Base-by-base conservation (phyloP, 1,140 invertebrate species). In the Euura lappo region DNA sequence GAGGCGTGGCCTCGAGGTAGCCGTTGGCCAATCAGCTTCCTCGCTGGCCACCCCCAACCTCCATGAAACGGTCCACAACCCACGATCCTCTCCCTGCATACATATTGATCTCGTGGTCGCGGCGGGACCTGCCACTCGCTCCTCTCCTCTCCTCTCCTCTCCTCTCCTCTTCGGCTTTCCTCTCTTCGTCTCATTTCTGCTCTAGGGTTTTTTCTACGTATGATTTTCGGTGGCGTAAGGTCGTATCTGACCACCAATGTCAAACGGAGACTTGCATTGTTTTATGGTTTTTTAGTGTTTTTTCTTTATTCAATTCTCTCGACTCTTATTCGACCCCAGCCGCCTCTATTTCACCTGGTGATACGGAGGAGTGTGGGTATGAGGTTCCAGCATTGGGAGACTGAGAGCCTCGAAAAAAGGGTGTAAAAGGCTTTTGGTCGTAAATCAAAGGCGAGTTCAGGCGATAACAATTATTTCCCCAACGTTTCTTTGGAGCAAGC, bases 1-100 rank as follows among this genome's bases (percentile, higher is more conserved):
- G 85, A 84, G 86, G 85, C 86, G 84, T 81, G 76, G 77, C 76
- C 78, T 79, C 75, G 80, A n/a, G 51, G 80, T 79, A 79, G 79
- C 85, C 86, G 85, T 87, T 88, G 87, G 86, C 86, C 86, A 85
- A 86, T 74, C 81, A 84, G 83, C 85, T 79, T 86, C 80, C 84
- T 77, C 76, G 76, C 76, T 28, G 51, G 81, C 85, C 86, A 87
- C 86, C 86, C 87, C 86, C 80, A 87, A 60, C 51, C 86, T 87
- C 86, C 84, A 85, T 86, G 85, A 87, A 86, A 88, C 86, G 85
- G 84, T 87, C 70, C n/a, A 7, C 13, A 42, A 83, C 83, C 81
- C 80, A 81, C 80, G 80, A 79, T 82, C 78, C 76, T 72, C 65
- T 66, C 65, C 69, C 69, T 28, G 45, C 65, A 74, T 70, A 69